Conservation (phyloP, 2,113 vertebrate species). For the Amia ocellicauda region DNA sequence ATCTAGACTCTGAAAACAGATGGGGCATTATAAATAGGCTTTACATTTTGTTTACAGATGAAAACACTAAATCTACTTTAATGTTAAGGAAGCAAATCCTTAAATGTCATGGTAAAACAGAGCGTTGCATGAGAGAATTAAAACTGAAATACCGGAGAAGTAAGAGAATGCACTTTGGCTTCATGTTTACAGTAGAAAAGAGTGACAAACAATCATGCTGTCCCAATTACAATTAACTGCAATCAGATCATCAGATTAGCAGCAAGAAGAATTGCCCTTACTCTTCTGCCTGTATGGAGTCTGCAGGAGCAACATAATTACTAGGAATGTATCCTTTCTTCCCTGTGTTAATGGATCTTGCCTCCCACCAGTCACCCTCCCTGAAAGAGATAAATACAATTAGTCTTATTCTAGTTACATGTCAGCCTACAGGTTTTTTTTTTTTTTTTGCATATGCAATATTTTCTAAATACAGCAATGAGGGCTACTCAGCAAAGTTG, state of each 20-base stretch:
- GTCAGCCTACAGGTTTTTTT: too few relatives aligned
- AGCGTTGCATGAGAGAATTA: background rate
- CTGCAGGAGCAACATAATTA: constrained; percentile 97
- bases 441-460: too few relatives aligned
- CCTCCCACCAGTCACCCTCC: constrained; percentile 99
- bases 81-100: background rate
- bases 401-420: background rate
- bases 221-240: background rate
- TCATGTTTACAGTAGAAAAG: background rate
- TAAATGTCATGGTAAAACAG: background rate
- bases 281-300: constrained; percentile 99
- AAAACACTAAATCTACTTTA: background rate
- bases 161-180: background rate
- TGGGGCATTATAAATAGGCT: background rate
- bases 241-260: background rate
- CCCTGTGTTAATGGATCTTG: constrained; percentile 93
- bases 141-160: background rate
- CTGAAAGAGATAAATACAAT: constrained; percentile 52
- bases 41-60: constrained; percentile 3
- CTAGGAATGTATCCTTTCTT: constrained; percentile 98
- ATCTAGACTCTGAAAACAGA: constrained; percentile 1
- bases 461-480: too few relatives aligned
- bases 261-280: constrained; percentile 62
- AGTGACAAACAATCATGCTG: constrained; percentile 14
- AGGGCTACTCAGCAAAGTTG: too few relatives aligned